Conservation (phyloP, 1,140 invertebrate species). For the Drosophila seguyi region DNA sequence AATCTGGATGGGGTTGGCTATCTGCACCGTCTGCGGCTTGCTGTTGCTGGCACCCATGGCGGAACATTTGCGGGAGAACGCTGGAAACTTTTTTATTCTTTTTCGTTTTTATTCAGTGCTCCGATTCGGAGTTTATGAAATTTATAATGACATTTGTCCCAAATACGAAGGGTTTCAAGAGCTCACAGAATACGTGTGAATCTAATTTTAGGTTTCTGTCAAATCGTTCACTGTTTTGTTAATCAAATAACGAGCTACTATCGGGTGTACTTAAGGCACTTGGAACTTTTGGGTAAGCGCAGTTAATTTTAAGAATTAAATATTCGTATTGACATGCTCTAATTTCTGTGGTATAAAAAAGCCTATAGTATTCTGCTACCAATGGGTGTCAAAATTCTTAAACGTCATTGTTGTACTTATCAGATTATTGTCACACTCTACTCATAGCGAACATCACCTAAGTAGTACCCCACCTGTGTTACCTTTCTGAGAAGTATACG, state of each 20-base stretch:
- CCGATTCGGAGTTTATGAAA: conserved; percentile 10
- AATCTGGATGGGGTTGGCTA: conserved; percentile 53
- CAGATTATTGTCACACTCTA: not conserved
- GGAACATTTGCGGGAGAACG: not conserved
- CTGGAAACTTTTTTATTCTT: too few species aligned
- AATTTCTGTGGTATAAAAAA: not conserved
- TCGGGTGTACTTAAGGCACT: not conserved
- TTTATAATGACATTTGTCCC: conserved; percentile 12
- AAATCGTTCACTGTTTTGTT: not conserved
- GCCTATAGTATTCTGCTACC: not conserved
- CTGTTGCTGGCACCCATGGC: conserved; percentile 64
- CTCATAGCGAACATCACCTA: not conserved
- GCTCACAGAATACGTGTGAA: not conserved
- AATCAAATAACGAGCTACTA: not conserved
- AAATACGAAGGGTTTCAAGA: not conserved
- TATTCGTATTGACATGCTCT: not conserved
- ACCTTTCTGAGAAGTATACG: not conserved
- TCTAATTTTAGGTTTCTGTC: not conserved
- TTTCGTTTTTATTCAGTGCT: not conserved
- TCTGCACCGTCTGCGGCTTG: conserved; percentile 67
- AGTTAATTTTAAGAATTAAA: not conserved
- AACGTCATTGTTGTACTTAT: not conserved
- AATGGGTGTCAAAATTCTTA: too few species aligned
- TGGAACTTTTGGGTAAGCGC: not conserved
- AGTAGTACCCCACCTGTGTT: not conserved